Conservation (phyloP, 1,140 invertebrate species). For the Hydropsyche tenuis region DNA sequence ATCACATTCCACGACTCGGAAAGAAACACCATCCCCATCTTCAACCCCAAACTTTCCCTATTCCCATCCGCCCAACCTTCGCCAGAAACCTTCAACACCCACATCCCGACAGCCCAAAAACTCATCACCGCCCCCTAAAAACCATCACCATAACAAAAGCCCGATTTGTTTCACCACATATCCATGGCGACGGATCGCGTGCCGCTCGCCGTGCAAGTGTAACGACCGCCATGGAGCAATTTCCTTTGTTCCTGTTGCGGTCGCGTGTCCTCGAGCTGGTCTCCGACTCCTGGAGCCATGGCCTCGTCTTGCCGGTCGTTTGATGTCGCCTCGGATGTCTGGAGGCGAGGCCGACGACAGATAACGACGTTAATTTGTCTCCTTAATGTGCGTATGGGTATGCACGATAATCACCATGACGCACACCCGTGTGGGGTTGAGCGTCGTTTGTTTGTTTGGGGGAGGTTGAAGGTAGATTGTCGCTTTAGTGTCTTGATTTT, state of each 20-base stretch:
- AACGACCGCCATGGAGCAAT: conserved; percentile 18
- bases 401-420: not conserved
- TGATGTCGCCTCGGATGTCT: conserved; percentile 17
- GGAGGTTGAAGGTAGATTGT: too few species aligned
- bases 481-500: too few species aligned
- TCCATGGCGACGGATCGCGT: conserved; percentile 35
- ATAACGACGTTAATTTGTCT: conserved; percentile 20
- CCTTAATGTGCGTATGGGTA: not conserved
- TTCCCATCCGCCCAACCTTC: too few species aligned
- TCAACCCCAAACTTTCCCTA: too few species aligned
- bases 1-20: too few species aligned
- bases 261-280: not conserved
- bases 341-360: not conserved
- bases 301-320: not conserved
- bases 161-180: too few species aligned
- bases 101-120: too few species aligned
- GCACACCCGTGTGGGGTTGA: not conserved
- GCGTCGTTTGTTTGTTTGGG: not conserved
- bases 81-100: too few species aligned
- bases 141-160: too few species aligned
- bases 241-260: conserved; percentile 26
- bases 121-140: too few species aligned
- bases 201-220: conserved; percentile 2
- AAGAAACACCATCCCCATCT: too few species aligned
- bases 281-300: not conserved